Conservation (phyloP, 1,140 invertebrate species). For the Pachypsylla venusta region DNA sequence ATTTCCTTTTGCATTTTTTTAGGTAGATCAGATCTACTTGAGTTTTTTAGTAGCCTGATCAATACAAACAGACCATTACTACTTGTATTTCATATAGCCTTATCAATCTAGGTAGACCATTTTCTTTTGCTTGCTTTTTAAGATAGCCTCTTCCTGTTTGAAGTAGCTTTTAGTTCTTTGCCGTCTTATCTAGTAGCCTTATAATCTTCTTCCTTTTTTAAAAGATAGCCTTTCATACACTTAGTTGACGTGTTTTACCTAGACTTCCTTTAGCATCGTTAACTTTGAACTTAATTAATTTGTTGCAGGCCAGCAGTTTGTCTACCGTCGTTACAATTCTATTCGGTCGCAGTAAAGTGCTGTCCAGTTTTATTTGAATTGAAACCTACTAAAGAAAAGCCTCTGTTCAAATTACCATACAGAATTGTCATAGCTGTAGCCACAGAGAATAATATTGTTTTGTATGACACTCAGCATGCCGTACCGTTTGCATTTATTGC, state of each 20-base stretch:
- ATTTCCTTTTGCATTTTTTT: slow-evolving; percentile 11
- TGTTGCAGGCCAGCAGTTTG: slow-evolving; percentile 68
- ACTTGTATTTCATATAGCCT: too few species aligned
- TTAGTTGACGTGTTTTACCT: too few species aligned
- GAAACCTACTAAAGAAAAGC: slow-evolving; percentile 34
- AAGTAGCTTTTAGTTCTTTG: too few species aligned
- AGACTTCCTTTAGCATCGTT: too few species aligned
- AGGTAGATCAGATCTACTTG: too few species aligned
- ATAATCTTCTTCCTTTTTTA: too few species aligned
- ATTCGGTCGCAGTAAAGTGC: slow-evolving; percentile 63
- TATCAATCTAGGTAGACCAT: slow-evolving; percentile 37
- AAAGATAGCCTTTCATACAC: too few species aligned
- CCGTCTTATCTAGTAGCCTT: too few species aligned
- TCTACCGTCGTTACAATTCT: slow-evolving; percentile 61
- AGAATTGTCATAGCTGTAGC: slow-evolving; percentile 80
- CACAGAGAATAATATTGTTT: slow-evolving; percentile 65
- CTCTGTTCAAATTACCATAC: slow-evolving; percentile 53
- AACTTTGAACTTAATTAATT: too few species aligned
- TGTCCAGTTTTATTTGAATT: slow-evolving; percentile 61
- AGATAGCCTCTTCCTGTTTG: too few species aligned
- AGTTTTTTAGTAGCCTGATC: too few species aligned
- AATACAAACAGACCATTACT: too few species aligned
- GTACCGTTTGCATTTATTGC: slow-evolving; percentile 69
- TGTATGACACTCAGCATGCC: slow-evolving; percentile 85
- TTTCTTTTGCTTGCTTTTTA: slow-evolving; percentile 2